Evolutionary conservation across 2,113 vertebrate genomes (phyloP).

Genomic region (Nothocercus nigrocapillus): DNA sequence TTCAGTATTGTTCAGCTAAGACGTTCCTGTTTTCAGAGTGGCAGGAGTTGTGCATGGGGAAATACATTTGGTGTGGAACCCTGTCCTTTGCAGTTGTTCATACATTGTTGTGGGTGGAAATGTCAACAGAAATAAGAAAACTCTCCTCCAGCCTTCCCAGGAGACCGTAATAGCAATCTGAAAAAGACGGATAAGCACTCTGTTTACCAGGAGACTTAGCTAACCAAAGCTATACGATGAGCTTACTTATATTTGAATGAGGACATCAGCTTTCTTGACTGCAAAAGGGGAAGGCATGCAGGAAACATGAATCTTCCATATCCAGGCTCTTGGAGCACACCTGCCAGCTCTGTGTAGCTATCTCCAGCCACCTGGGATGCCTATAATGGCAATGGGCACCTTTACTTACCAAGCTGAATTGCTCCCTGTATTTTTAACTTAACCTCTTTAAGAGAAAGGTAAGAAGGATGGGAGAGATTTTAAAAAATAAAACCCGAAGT

Average conservation of each 20-base stretch:
- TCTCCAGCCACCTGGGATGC: not conserved
- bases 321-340: not conserved
- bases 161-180: not conserved
- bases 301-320: not conserved
- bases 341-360: not conserved
- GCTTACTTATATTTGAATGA: not conserved
- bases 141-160: not conserved
- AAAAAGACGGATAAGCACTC: not conserved
- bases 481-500: not conserved
- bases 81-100: not conserved
- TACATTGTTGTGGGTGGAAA: not conserved
- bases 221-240: not conserved
- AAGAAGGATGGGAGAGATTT: not conserved
- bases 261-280: not conserved
- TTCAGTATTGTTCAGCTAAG: not conserved
- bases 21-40: not conserved
- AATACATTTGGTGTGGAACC: not conserved
- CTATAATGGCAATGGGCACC: not conserved
- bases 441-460: not conserved
- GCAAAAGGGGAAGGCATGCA: not conserved
- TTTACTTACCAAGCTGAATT: not conserved
- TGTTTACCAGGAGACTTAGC: not conserved
- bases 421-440: not conserved
- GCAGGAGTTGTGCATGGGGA: not conserved
- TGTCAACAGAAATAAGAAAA: not conserved